Conservation (phyloP, 2,113 vertebrate species). For the Neopipo cinnamomea region DNA sequence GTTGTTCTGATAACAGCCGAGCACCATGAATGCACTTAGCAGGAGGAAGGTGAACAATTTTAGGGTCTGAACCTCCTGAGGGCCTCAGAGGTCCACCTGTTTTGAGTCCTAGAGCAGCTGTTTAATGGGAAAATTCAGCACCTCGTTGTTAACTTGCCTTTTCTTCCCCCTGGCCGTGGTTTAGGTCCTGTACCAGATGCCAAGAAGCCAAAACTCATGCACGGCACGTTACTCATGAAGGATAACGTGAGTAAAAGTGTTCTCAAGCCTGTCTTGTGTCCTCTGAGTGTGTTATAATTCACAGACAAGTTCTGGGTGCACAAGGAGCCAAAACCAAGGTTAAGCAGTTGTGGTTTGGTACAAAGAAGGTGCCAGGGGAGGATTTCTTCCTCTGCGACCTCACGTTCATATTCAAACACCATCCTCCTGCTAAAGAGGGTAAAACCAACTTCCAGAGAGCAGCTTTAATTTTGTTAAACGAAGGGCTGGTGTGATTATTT, state of each 20-base stretch:
- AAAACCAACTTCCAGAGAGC: not conserved
- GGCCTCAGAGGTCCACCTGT: not conserved
- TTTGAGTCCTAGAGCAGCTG: fast-evolving
- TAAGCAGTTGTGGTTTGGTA: not conserved
- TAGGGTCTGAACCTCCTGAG: not conserved
- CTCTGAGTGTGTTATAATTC: fast-evolving
- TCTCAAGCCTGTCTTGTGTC: no score
- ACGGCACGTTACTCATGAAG: slow-evolving; percentile 94
- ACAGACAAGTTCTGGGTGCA: fast-evolving
- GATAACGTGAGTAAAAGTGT: slow-evolving; percentile 81
- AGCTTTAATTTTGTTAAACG: fast-evolving
- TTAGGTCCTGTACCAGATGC: slow-evolving; percentile 85
- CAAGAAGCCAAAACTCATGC: slow-evolving; percentile 90
- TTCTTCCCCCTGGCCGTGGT: not conserved
- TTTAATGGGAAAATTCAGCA: fast-evolving
- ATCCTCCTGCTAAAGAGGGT: not conserved
- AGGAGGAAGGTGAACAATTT: not conserved
- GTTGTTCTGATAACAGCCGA: not conserved
- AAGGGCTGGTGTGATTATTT: fast-evolving
- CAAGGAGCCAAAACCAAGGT: not conserved
- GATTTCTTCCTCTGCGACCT: not conserved
- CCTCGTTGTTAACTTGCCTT: fast-evolving
- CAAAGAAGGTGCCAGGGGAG: not conserved
- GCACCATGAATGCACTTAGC: fast-evolving
- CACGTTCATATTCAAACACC: not conserved